Conservation (phyloP, 2,797 vertebrate species). For the Phaenicophaeus curvirostris region DNA sequence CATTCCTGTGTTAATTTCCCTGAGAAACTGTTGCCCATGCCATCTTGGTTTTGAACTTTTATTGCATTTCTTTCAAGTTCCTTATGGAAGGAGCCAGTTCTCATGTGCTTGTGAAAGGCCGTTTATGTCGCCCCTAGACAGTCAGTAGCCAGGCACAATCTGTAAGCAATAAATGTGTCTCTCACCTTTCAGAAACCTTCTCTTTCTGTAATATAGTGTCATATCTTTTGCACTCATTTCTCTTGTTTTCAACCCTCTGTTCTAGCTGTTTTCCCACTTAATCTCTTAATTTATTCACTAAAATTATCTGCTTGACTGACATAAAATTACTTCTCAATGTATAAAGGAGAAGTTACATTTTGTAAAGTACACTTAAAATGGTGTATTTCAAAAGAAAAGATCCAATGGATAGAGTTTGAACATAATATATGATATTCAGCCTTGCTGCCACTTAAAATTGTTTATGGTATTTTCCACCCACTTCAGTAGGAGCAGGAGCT, state of each 20-base stretch:
- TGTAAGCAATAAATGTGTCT: background rate
- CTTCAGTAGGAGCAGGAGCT: background rate
- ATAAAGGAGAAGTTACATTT: background rate
- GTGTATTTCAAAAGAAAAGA: background rate
- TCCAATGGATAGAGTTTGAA: background rate
- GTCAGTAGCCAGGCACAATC: background rate
- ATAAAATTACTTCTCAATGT: background rate
- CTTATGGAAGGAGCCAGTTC: background rate
- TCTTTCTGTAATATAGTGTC: background rate
- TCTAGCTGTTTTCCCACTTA: background rate
- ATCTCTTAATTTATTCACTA: background rate
- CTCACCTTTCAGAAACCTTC: background rate
- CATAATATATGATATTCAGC: background rate
- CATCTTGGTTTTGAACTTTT: conserved; percentile 14
- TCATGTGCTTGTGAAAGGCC: background rate
- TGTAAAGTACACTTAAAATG: background rate
- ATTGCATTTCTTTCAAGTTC: conserved; percentile 32
- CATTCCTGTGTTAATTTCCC: conserved; percentile 24
- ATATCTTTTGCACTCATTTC: background rate
- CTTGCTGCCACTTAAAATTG: background rate
- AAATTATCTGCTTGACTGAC: background rate
- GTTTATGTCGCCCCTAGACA: background rate
- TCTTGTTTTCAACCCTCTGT: background rate
- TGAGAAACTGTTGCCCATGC: conserved; percentile 6
- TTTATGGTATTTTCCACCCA: background rate